These are phyloP conservation scores for Quiscalus mexicanus DNA, from an alignment of 2,113 vertebrate genomes.

Conservation along the genomic window DNA sequence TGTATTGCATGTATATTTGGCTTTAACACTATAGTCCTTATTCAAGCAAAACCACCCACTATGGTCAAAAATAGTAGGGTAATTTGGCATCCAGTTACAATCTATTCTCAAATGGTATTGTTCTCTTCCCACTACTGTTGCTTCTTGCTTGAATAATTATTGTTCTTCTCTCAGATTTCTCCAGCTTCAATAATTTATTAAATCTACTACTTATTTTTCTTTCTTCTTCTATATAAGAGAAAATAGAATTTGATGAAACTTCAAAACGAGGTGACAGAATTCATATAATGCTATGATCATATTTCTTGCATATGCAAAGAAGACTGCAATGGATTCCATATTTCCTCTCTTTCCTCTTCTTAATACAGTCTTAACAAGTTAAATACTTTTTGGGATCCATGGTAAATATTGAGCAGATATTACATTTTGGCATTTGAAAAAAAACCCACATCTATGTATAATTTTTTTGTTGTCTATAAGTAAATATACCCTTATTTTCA, in stretches of 20 bases:
- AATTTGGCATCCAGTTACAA: background rate
- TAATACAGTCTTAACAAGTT: background rate
- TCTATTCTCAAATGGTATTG: background rate
- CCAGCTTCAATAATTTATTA: background rate
- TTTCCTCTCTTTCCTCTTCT: background rate
- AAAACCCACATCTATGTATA: accelerated
- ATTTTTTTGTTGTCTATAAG: background rate
- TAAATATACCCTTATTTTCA: background rate
- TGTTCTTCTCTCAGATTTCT: background rate
- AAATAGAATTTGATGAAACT: background rate
- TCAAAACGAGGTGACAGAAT: background rate
- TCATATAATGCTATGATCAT: background rate
- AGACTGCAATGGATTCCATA: background rate
- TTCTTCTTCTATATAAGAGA: background rate
- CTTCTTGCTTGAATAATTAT: background rate
- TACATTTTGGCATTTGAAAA: background rate
- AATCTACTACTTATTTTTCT: background rate
- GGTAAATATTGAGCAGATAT: background rate
- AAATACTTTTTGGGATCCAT: background rate
- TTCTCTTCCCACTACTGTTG: background rate
- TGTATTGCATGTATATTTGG: background rate
- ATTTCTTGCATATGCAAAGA: background rate
- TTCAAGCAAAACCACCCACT: background rate
- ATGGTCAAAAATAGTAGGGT: background rate
- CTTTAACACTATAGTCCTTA: background rate